phyloP scores from a whole-genome alignment of 2,797 vertebrate species.

The Merluccius polli region DNA sequence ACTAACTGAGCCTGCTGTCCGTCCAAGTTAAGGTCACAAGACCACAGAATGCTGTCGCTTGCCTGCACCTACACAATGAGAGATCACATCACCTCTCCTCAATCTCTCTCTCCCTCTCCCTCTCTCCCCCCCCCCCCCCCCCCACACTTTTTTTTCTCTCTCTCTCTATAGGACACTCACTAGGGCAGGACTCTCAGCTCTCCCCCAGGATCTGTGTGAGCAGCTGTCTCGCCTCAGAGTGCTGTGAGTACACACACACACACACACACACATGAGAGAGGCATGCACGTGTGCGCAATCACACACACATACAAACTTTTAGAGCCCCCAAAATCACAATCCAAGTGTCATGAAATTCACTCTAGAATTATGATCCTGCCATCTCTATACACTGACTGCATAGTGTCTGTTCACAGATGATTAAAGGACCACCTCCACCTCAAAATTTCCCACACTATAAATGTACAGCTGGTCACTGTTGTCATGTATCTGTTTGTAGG shows the following conservation, averaged over 20 bases:
- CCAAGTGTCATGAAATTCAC: conserved; percentile 49
- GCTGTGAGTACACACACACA: conserved; percentile 79
- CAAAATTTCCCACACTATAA: conserved; percentile 55
- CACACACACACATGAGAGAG: conserved; percentile 10
- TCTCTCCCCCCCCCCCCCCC: conserved; percentile 27
- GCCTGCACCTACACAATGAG: conserved; percentile 52
- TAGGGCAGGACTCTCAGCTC: conserved; percentile 80
- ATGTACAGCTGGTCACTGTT: conserved; percentile 57
- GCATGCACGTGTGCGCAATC: neutral
- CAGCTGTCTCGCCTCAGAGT: conserved; percentile 87
- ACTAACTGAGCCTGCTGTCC: conserved; percentile 50
- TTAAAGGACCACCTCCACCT: conserved; percentile 41
- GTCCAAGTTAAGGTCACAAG: conserved; percentile 45
- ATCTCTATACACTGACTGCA: conserved; percentile 2
- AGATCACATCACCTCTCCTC: conserved; percentile 27
- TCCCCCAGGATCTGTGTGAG: conserved; percentile 86
- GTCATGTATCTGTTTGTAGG: conserved; percentile 64
- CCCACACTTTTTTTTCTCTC: conserved; percentile 20
- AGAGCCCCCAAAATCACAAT: conserved; percentile 19
- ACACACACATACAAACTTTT: conserved; percentile 1
- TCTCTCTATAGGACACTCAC: conserved; percentile 83
- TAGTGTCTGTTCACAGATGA: conserved; percentile 22
- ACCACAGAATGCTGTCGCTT: conserved; percentile 41
- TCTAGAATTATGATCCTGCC: conserved; percentile 37
- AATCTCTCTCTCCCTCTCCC: conserved; percentile 26